Conservation (phyloP, 1,140 invertebrate genomes). For the Catajapyx aquilonaris region DNA sequence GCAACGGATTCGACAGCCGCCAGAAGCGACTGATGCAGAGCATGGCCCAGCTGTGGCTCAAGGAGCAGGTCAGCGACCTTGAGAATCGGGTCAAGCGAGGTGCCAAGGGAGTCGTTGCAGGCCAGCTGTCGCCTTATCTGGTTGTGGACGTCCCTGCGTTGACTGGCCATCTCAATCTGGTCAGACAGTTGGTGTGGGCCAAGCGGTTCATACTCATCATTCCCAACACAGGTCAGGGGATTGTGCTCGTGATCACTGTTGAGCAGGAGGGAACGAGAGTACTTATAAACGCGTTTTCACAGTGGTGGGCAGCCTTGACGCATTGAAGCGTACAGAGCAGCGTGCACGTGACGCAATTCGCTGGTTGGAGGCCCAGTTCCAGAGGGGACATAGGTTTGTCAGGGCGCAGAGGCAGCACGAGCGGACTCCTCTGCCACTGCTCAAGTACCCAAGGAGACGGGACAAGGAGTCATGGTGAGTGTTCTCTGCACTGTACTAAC, state of each 20-base stretch:
- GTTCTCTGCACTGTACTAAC: constrained; percentile 1
- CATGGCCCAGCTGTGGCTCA: constrained; percentile 53
- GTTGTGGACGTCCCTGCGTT: constrained; percentile 50
- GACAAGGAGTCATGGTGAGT: constrained; percentile 39
- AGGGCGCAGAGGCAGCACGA: constrained; percentile 61
- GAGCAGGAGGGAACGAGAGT: no score
- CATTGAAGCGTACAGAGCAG: constrained; percentile 52
- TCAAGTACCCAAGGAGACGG: constrained; percentile 44
- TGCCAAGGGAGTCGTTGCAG: no score
- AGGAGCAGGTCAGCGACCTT: constrained; percentile 45
- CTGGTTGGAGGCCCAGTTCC: constrained; percentile 71
- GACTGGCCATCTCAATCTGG: constrained; percentile 40
- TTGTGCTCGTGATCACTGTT: background rate
- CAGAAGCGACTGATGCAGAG: constrained; percentile 35
- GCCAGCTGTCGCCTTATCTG: constrained; percentile 50
- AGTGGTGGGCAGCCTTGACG: constrained; percentile 72
- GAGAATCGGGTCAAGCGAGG: constrained; percentile 25
- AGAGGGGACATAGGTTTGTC: constrained; percentile 58
- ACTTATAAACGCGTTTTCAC: constrained; percentile 16
- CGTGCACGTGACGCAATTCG: constrained; percentile 70
- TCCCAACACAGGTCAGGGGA: constrained; percentile 45
- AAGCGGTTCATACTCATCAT: constrained; percentile 60
- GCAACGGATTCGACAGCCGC: no score
- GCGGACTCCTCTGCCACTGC: constrained; percentile 40
- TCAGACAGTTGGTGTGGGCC: constrained; percentile 53